phyloP scores from a whole-genome alignment of 2,797 vertebrate genomes.

The Sebastes itinus region DNA sequence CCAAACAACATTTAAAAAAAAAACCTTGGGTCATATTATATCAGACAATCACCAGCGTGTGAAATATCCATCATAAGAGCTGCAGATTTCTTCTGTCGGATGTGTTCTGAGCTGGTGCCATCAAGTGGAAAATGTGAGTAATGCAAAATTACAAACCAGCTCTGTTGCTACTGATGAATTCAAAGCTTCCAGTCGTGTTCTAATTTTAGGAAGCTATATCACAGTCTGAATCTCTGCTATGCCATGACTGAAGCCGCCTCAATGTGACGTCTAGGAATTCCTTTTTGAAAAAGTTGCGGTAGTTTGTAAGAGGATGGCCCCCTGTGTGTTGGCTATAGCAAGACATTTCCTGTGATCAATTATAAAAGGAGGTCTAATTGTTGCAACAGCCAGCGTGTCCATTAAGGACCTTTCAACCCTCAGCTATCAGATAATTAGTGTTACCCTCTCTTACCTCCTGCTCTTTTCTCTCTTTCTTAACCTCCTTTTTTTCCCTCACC shows the following conservation, averaged over 20 bases:
- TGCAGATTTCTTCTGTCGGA: neutral
- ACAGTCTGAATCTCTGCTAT: neutral
- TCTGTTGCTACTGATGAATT: constrained; percentile 19
- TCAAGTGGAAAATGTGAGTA: constrained; percentile 55
- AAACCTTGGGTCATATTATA: neutral
- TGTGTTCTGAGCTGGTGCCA: constrained; percentile 51
- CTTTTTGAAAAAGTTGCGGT: neutral
- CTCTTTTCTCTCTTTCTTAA: neutral
- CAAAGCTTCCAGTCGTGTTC: constrained; percentile 35
- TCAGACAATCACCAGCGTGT: neutral
- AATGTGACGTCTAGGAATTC: neutral
- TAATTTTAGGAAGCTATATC: constrained; percentile 38
- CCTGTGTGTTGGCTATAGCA: neutral
- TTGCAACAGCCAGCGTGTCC: neutral
- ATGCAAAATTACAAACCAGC: constrained; percentile 19
- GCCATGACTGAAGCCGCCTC: neutral
- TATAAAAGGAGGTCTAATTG: neutral
- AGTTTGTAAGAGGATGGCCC: neutral
- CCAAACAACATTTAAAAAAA: neutral
- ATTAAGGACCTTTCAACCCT: constrained; percentile 3
- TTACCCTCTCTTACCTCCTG: neutral
- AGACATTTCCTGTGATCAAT: neutral
- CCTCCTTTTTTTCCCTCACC: neutral
- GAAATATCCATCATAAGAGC: neutral
- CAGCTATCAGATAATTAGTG: constrained; percentile 6